Conservation (phyloP, 2,888 invertebrate genomes). For the Pristionchus exspectatus region DNA sequence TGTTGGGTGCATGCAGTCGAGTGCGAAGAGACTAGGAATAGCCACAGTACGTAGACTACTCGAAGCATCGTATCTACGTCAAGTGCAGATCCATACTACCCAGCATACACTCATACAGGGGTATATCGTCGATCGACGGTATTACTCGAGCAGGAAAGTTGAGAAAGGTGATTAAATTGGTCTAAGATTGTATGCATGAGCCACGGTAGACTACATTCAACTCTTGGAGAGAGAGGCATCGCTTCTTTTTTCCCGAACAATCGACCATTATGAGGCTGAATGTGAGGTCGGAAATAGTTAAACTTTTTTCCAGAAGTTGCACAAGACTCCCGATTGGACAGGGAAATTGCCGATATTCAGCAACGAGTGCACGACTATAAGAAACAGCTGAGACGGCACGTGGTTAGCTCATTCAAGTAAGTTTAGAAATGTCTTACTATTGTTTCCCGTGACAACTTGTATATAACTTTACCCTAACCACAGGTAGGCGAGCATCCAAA, state of each 20-base stretch:
- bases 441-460: no score
- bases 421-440: background rate
- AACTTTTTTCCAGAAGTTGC: background rate
- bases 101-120: background rate
- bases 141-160: background rate
- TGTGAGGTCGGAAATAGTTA: background rate
- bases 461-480: no score
- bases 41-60: background rate
- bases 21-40: background rate
- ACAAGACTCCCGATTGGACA: constrained; percentile 21
- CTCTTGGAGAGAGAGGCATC: no score
- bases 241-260: background rate
- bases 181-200: background rate
- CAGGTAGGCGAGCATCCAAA: no score
- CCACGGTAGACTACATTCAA: background rate
- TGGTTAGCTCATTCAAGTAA: constrained; percentile 54
- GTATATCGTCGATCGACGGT: background rate
- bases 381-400: constrained; percentile 57
- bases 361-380: constrained; percentile 54
- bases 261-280: background rate
- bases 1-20: constrained; percentile 11
- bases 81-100: no score
- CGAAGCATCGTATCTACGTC: background rate
- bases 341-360: constrained; percentile 52
- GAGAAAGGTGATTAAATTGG: background rate